Evolutionary conservation across 2,797 vertebrate genomes (phyloP).

Genomic region (Leucoraja ocellata): DNA sequence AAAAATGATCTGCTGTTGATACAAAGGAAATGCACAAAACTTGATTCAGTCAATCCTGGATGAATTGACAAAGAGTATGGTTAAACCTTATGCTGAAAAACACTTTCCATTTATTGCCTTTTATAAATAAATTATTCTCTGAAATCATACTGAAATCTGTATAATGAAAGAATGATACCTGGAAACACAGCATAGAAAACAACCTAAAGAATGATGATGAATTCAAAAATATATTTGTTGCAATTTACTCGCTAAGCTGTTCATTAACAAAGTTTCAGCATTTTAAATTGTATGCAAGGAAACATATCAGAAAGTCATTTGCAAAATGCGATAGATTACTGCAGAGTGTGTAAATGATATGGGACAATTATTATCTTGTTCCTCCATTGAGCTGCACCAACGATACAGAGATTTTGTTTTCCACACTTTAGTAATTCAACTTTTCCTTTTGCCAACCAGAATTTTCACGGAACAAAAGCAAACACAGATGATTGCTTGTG

Average conservation of each 20-base stretch:
- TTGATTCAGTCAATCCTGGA: neutral
- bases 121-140: neutral
- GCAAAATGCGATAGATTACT: neutral
- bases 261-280: neutral
- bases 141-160: neutral
- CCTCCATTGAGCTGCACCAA: neutral
- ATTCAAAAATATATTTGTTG: neutral
- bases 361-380: neutral
- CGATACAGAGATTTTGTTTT: neutral
- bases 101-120: neutral
- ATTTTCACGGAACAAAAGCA: conserved; percentile 6
- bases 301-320: neutral
- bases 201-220: neutral
- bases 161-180: neutral
- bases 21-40: neutral
- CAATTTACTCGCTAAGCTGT: neutral
- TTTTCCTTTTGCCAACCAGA: neutral
- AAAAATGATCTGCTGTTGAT: conserved; percentile 30
- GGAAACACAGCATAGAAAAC: neutral
- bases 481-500: neutral
- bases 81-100: neutral
- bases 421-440: neutral
- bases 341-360: neutral
- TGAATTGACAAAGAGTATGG: neutral
- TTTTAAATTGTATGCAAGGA: neutral